phyloP scores from a whole-genome alignment of 2,113 vertebrate species.

The Rhabdomys dilectus region DNA sequence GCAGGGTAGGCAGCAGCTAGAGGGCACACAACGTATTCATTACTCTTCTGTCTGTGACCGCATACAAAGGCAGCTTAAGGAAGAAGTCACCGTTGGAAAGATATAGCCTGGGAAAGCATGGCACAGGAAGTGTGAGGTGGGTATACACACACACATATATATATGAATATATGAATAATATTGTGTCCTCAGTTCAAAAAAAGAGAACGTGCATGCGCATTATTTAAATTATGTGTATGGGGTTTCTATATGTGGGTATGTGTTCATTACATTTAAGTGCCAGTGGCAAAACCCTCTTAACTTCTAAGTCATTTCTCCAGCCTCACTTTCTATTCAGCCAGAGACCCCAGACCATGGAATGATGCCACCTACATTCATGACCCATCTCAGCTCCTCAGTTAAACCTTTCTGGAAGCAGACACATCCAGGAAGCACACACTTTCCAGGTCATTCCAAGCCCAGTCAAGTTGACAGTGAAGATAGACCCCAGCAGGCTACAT shows the following conservation, averaged over 20 bases:
- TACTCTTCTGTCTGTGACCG: neutral
- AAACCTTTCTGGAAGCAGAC: neutral
- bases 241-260: neutral
- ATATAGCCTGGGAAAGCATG: neutral
- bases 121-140: accelerated
- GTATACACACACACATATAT: neutral
- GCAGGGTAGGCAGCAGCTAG: neutral
- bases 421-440: neutral
- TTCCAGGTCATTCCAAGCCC: neutral
- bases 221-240: neutral
- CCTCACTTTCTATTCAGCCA: neutral
- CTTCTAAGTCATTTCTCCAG: neutral
- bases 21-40: too few relatives aligned
- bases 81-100: neutral
- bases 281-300: neutral
- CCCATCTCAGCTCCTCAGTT: neutral
- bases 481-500: too few relatives aligned
- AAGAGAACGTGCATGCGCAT: neutral
- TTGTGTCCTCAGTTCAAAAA: neutral
- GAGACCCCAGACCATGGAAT: neutral
- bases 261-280: neutral
- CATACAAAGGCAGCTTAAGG: neutral
- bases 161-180: too few relatives aligned
- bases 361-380: neutral
- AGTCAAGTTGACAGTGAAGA: neutral